Base-by-base conservation (phyloP, 64 coral and sea anemone species). In the Stylophora pistillata region DNA sequence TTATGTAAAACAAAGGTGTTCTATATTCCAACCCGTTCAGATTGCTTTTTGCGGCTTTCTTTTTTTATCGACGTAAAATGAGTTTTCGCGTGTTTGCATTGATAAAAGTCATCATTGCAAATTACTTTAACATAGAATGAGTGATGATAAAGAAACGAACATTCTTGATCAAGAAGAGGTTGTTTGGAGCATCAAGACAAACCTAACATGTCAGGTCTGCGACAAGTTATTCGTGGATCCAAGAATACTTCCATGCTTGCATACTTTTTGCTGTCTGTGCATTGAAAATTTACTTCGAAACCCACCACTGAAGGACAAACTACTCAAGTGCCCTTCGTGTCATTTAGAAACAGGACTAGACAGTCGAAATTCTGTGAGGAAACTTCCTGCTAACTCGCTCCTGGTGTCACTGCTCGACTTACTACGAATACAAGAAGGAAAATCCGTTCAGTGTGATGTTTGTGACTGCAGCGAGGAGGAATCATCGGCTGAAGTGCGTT, bases 161-260 rank as follows among this genome's bases (percentile, higher is more conserved):
- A 32, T 26, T 9, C 23, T 73, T 20, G 80, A 84, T 53, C 55
- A 70, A 47, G 69, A 70, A 17, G 76, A 77, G 10, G 79, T 93
- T 33, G 65, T 82, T 72, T 78, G 78, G 17, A 74, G 30, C 85
- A 88, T 82, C 56, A 93, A 93, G 25, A 88, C 60, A 70, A 86
- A 89, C 29, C 79, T 94, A 2, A 89, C 87, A 23, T 94, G 92
- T 78, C 32, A 65, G 53, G 55, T 77, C 0, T 94, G 92, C 55
- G 3, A 27, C 21, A 89, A 74, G 13, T 12, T 89, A 13, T 94
- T 85, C 18, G 15, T 78, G 37, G 92, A 94, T 78, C 86, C 92
- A 28, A 72, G 86, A 74, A 85, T 93, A 55, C 87, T 93, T 13
- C 86, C 91, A 23, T 93, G 91, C 30, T 74, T 94, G 10, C 92